Base-by-base conservation (phyloP, 2,797 vertebrate genomes). In the Hypotaenidia okinawae region DNA sequence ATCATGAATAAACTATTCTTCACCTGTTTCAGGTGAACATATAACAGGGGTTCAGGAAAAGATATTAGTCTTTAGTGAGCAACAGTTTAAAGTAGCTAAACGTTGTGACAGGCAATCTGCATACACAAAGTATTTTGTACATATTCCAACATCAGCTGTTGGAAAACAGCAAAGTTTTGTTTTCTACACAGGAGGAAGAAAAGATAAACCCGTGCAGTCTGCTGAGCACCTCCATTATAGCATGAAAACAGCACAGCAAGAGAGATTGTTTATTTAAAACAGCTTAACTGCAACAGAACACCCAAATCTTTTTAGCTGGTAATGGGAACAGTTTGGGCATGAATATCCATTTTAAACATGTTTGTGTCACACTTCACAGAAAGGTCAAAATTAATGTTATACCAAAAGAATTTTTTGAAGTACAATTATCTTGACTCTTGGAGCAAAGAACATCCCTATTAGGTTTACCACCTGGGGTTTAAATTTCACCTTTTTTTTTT, bases 371-470 rank as follows among this genome's bases (percentile, higher is more conserved):
- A 58, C 52, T 89, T 95, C 62, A 82, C 18, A 7, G 66, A 93
- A 91, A 95, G 91, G 85, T 91, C 61, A 83, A 88, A 95, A 94
- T 94, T 93, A 94, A 95, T 67, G 69, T 76, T 93, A 82, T 33
- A 85, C 41, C 28, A 61, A 89, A 95, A 94, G 7, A 74, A 67
- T 80, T 81, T 91, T 94, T 96, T 45, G 75, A 90, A 81, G 84
- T 64, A 93, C 77, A 96, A 86, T 97, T 92, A 92, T 78, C 80
- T 32, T 89, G 80, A 92, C 43, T 94, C 75, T n/a, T 27, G 69
- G 72, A 96, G 93, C 41, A 54, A 95, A 91, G 77, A 91, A 62
- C 47, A 80, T 68, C 89, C n/a, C 66, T 87, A 41, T 94, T 90
- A 79, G 21, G 45, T 89, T 92, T 85, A 64, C 69, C 66, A 78